A percentile compares a stretch with the other conserved stretches of the same genome.
Evolutionary conservation across 2,888 invertebrate genomes (phyloP).

Genomic region (Diaphora mendica): DNA sequence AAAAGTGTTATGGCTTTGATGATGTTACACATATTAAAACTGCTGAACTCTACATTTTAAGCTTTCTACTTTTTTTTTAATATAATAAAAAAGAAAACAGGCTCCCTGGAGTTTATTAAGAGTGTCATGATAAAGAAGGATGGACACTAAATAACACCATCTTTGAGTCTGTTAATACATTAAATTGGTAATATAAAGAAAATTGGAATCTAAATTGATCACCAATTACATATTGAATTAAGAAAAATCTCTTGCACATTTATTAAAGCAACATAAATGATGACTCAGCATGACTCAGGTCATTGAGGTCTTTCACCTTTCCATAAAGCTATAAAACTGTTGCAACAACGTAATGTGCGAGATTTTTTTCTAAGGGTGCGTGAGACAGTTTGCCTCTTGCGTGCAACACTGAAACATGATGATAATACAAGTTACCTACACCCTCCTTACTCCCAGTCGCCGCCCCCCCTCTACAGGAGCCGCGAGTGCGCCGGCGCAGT

Average conservation of each 20-base stretch:
- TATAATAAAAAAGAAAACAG: constrained; percentile 32
- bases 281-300: constrained; percentile 12
- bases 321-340: neutral
- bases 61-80: constrained; percentile 43
- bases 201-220: constrained; percentile 11
- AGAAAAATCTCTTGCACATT: constrained; percentile 32
- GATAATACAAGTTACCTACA: constrained; percentile 65
- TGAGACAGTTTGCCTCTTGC: constrained; percentile 39
- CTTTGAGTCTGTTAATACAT: constrained; percentile 9
- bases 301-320: neutral
- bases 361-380: constrained; percentile 19
- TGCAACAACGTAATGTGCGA: constrained; percentile 1
- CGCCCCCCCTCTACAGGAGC: constrained; percentile 71
- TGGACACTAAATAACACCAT: constrained; percentile 32
- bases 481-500: constrained; percentile 63
- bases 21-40: constrained; percentile 29
- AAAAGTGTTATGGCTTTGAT: constrained; percentile 57
- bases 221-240: constrained; percentile 4
- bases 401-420: constrained; percentile 49
- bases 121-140: constrained; percentile 31
- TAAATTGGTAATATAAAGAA: neutral
- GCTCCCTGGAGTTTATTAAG: constrained; percentile 23
- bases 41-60: constrained; percentile 19
- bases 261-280: constrained; percentile 2
- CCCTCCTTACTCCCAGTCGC: constrained; percentile 65